phyloP scores from a whole-genome alignment of 2,113 vertebrate species.

The Coptodon rendalli region DNA sequence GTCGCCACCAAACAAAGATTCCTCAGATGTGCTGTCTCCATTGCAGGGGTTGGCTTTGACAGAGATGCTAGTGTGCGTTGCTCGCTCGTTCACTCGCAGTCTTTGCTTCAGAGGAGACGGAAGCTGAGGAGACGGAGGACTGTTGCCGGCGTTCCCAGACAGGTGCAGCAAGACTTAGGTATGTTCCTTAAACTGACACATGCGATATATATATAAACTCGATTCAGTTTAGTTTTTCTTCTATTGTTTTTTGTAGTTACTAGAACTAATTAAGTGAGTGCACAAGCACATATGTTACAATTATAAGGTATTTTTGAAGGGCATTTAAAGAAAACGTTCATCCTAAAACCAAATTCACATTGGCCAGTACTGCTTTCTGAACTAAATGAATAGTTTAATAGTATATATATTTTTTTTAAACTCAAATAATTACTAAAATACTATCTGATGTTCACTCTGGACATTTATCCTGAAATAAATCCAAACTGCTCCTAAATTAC shows the following conservation, averaged over 20 bases:
- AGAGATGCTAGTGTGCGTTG: conserved; percentile 98
- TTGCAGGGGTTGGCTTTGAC: conserved; percentile 95
- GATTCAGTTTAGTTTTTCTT: neutral
- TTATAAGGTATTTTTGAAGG: neutral
- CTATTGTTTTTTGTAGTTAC: neutral
- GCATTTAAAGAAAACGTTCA: neutral
- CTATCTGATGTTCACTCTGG: neutral
- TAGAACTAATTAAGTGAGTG: neutral
- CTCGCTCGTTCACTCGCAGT: conserved; percentile 97
- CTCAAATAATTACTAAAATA: neutral
- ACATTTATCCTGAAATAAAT: neutral
- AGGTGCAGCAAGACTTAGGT: conserved; percentile 92
- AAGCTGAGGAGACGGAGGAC: conserved; percentile 95
- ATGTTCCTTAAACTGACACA: neutral
- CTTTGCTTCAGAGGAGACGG: conserved; percentile 91
- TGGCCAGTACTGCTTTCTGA: neutral
- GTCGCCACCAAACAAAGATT: conserved; percentile 45
- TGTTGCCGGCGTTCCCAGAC: conserved; percentile 90
- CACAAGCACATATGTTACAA: neutral
- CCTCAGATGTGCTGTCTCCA: conserved; percentile 69
- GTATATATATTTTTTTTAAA: neutral
- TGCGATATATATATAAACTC: neutral
- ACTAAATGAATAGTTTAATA: neutral
- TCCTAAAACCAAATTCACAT: neutral
- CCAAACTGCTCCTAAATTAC: neutral